Evolutionary conservation across 2,797 vertebrate species (phyloP), one percentile per base, ranked within the genome.

Genomic region (Graptemys geographica): DNA sequence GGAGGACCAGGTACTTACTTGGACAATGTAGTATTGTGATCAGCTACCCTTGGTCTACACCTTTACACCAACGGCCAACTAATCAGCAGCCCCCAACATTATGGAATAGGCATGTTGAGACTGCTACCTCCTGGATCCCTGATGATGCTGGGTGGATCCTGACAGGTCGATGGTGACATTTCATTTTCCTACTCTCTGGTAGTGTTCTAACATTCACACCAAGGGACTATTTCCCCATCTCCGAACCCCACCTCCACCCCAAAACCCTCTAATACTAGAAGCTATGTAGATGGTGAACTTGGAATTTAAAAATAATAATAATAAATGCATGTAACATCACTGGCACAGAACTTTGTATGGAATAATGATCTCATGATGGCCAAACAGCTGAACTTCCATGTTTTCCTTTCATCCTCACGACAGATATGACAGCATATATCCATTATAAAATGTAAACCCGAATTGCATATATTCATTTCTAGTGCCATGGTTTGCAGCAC

Each of bases 261-360:
- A 53, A 3, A 0, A 0, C 52, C 21, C 86, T 6, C 18, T 5
- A 0, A 72, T 33, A 53, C 56, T 49, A 2, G 37, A 65, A 56
- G 1, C 16, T 4, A 0, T 27, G 8, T 1, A 37, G 11, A 6
- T 1, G 1, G 56, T 49, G 15, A 86, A 3, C 18, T 2, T 33
- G 92, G 86, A 53, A 4, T 33, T 59, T 8, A 23, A 28, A 76
- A 37, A 55, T 7, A 21, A 62, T 16, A 23, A 81, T 8, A 37
- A 13, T 52, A n/a, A 37, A 27, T 16, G 33, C 37, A 11, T 37
- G 41, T 31, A 47, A 44, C 5, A 25, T 23, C 74, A 44, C 1
- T 31, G 33, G 18, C 0, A 0, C 56, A 51, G 9, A 41, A 2
- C 41, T 18, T 2, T 21, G 8, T 72, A 21, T 3, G 31, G 27